These are phyloP conservation scores for Itoplectis maculator DNA, from an alignment of 2,888 invertebrate species.

Conservation along the genomic window DNA sequence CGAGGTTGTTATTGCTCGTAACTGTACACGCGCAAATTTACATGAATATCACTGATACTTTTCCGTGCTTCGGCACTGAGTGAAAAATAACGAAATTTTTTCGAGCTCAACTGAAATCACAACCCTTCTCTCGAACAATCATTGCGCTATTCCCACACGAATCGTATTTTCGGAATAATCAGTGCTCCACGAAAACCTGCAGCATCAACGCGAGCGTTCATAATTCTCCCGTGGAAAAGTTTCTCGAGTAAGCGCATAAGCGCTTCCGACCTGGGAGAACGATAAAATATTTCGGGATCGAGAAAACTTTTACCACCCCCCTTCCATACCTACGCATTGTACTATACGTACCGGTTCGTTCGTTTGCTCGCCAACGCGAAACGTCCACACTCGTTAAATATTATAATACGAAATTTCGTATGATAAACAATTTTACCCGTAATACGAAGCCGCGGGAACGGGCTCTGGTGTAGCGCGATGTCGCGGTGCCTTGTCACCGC, in stretches of 20 bases:
- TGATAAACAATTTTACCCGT: slow-evolving; percentile 65
- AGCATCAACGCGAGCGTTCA: not conserved
- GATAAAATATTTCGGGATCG: slow-evolving; percentile 30
- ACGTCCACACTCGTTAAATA: slow-evolving; percentile 58
- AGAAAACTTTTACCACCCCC: slow-evolving; percentile 20
- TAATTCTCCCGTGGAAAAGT: slow-evolving; percentile 9
- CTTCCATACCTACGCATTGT: not conserved
- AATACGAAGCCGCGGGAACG: slow-evolving; percentile 37
- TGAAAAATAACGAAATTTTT: not conserved
- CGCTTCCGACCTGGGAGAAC: slow-evolving; percentile 1
- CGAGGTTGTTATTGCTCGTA: too few relatives aligned
- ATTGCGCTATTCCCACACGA: not conserved
- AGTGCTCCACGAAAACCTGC: not conserved
- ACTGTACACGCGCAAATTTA: too few relatives aligned
- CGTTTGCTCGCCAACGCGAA: slow-evolving; percentile 31
- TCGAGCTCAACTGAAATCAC: not conserved
- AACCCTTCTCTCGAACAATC: not conserved
- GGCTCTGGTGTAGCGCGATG: slow-evolving; percentile 3
- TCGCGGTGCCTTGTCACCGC: slow-evolving; percentile 10
- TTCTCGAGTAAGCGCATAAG: not conserved
- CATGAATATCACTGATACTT: too few relatives aligned
- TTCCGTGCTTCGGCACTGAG: too few relatives aligned
- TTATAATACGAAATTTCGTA: slow-evolving; percentile 61
- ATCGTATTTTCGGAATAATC: not conserved
- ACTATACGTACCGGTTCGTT: slow-evolving; percentile 2